These are phyloP conservation scores for Empidonax traillii DNA, from an alignment of 2,113 vertebrate species.

Conservation along the genomic window DNA sequence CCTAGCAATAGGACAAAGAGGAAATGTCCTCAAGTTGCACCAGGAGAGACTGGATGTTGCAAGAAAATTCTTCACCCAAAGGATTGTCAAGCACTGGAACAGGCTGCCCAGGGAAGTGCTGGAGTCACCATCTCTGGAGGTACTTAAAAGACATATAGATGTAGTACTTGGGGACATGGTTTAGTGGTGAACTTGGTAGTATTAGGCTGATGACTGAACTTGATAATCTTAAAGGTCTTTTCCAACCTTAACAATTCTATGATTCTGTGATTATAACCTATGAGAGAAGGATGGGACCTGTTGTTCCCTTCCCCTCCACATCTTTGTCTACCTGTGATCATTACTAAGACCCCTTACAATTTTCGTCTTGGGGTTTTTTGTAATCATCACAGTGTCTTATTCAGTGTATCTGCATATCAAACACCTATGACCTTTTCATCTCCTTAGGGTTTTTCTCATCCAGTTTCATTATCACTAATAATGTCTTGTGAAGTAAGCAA, in stretches of 20 bases:
- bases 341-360: background rate
- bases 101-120: background rate
- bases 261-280: background rate
- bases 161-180: accelerated
- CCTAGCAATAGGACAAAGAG: background rate
- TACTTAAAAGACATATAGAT: background rate
- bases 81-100: background rate
- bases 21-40: background rate
- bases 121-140: background rate
- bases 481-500: background rate
- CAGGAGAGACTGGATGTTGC: background rate
- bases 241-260: background rate
- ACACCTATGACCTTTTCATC: background rate
- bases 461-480: background rate
- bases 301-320: accelerated
- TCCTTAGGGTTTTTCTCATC: background rate
- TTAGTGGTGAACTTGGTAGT: background rate
- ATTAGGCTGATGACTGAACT: background rate
- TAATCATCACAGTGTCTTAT: background rate
- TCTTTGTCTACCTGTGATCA: background rate
- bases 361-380: background rate
- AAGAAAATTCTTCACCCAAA: background rate
- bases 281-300: background rate
- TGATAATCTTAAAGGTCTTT: background rate
- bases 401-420: background rate